Evolutionary conservation across 2,113 vertebrate species (phyloP), one percentile per base, ranked within the genome.

Genomic region (Sphyrna mokarran): DNA sequence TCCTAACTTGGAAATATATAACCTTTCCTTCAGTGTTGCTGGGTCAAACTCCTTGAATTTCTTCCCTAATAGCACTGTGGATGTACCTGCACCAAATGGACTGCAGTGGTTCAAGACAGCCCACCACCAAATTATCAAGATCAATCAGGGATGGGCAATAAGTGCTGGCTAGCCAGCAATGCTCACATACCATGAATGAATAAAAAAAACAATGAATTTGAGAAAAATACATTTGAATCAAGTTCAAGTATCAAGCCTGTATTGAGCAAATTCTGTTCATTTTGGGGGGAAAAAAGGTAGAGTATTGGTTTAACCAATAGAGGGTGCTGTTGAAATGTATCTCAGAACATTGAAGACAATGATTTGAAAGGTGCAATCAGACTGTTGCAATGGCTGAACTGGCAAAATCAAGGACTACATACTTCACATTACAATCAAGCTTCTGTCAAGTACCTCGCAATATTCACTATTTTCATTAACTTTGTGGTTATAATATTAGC

Each of bases 251-350:
- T 94, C n/a, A 68, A 80, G n/a, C 78, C 37, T 11, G 7, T 37
- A 94, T 37, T 40, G 33, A 69, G 61, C 8, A 43, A 70, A 26
- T 43, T 90, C 58, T 69, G 48, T 4, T 54, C 63, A 43, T 58
- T 89, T 54, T 61, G 3, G n/a, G n/a, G n/a, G n/a, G n/a, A 33
- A 90, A 83, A 14, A 33, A 61, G n/a, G 26, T 91, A 10, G 40
- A 40, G 23, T 6, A 3, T 40, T 70, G 37, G 40, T 94, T 20
- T 94, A 40, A 43, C 93, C 93, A 94, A 26, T 40, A 94, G 93
- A 94, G 93, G 93, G 93, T 68, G 93, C 93, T 94, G 61, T 69
- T 70, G 93, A 43, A 68, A 63, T 37, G 58, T 33, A 2, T 94
- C 61, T 68, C 93, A 70, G 9, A 43, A 70, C 48, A 13, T 94